Base-by-base conservation (phyloP, 2,888 invertebrate species). In the Macaria liturata region DNA sequence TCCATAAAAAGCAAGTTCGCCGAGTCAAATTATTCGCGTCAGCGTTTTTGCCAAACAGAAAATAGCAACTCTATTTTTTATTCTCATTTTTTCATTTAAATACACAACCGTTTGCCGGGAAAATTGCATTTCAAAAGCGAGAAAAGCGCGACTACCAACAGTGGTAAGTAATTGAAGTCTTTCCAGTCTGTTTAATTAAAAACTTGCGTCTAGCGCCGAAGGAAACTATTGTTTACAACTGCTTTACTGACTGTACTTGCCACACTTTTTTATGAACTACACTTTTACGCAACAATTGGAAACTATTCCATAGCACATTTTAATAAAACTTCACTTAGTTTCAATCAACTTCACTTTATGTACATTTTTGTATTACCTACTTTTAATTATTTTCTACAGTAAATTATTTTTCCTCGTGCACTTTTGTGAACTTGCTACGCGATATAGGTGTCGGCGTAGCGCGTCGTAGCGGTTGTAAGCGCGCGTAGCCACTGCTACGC, bases 401-500 rank as follows among this genome's bases (percentile, higher is more conserved):
- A 20, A 20, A 20, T 37, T 37, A 7, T 37, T 6, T 37, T 37
- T 37, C 7, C 34, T 7, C 34, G 34, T 37, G 34, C 34, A 37
- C 34, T 37, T n/a, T n/a, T 6, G 4, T 8, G 8, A 37, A 51
- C 37, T 45, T 39, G 45, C 20, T 46, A 46, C 55, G 59, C 51
- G 40, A 39, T 20, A 48, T 31, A 6, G 3, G 9, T 42, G n/a
- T 52, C 31, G 58, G 54, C 76, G 80, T 75, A 78, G 75, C 75
- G 63, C 66, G 57, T 61, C 71, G 74, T 75, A 75, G 74, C 68
- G 67, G 74, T 78, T 81, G 84, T 78, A 76, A 81, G 75, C 81
- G 75, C 73, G 72, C 84, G 86, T 88, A 87, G 84, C 74, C 80
- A 87, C 88, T 86, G 84, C 82, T 88, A 88, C 88, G 82, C 67